A percentile compares a stretch with the other conserved stretches of the same genome.
These are phyloP conservation scores for Nipponacmea schrenckii DNA, from an alignment of 2,888 invertebrate genomes.

Conservation along the genomic window DNA sequence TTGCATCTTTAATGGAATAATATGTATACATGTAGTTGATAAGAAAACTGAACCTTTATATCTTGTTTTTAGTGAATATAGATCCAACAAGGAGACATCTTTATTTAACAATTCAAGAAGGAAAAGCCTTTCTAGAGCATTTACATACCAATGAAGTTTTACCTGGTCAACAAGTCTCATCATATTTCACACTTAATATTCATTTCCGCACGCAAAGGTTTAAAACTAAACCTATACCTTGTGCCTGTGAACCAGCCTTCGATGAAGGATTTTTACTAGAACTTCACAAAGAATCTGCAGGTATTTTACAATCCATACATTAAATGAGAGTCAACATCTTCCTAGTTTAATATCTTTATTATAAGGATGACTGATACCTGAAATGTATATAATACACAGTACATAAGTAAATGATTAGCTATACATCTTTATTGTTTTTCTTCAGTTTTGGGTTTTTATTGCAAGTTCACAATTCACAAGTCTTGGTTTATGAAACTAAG, in stretches of 20 bases:
- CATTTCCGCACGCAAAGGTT: constrained; percentile 66
- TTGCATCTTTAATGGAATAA: too few relatives aligned
- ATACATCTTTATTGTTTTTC: too few relatives aligned
- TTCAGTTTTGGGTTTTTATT: too few relatives aligned
- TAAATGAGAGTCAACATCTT: too few relatives aligned
- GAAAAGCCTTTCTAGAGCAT: constrained; percentile 66
- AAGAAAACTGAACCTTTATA: too few relatives aligned
- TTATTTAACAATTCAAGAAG: constrained; percentile 61
- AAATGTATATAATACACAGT: too few relatives aligned
- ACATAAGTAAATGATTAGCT: too few relatives aligned
- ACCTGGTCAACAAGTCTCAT: constrained; percentile 50
- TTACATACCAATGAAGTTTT: constrained; percentile 55
- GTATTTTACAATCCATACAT: constrained; percentile 30
- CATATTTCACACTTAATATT: constrained; percentile 63
- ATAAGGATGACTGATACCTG: too few relatives aligned
- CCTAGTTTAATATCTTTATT: too few relatives aligned
- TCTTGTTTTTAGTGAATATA: constrained; percentile 54
- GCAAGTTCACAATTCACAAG: too few relatives aligned
- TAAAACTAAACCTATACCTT: constrained; percentile 61
- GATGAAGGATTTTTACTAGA: constrained; percentile 66
- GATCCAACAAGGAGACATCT: constrained; percentile 64
- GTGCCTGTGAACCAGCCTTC: constrained; percentile 66
- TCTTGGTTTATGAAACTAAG: too few relatives aligned
- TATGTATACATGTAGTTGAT: too few relatives aligned
- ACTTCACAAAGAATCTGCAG: constrained; percentile 61